Base-by-base conservation (phyloP, 2,113 vertebrate species). In the Chloropsis hardwickii region DNA sequence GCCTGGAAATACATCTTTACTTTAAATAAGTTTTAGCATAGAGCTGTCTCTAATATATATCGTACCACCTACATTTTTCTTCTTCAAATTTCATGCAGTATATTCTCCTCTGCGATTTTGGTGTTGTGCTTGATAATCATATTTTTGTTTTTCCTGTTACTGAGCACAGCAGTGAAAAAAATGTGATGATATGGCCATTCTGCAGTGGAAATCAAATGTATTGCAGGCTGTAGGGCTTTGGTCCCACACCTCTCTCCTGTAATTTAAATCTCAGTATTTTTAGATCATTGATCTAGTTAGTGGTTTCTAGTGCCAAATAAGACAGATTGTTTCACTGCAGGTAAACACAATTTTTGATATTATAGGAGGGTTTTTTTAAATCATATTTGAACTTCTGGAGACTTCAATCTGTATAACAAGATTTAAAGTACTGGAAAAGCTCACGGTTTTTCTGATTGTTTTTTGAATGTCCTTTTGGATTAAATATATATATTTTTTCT, bases 301-400 rank as follows among this genome's bases (percentile, higher is more conserved):
- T 91, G 76, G 51, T 80, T 95, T 73, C 90, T 64, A 53, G 79
- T 93, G 95, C 95, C 96, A 96, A 92, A 66, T 64, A 85, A 96
- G 93, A 94, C 88, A 94, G 94, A 97, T 97, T 91, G 93, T 91
- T 95, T 96, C 96, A 89, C 86, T 42, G 54, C 83, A 86, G 89
- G 93, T 94, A 95, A 94, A 96, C 56, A 48, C 70, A 69, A 93
- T 96, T 97, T 92, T 88, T 74, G 74, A 62, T 91, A 92, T 94
- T 94, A 89, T 9, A 37, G 37, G 79, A 83, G 7, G 9, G 37
- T 95, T 90, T 85, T 92, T 92, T 71, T 2, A 80, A 90, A 95
- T 86, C 16, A 24, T 81, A 90, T 96, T 85, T 82, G 65, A 94
- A 94, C 57, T 85, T 92, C 71, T 64, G 51, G 62, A 86, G 45